phyloP scores from a whole-genome alignment of 2,113 vertebrate species.

The Cochlearius cochlearius region DNA sequence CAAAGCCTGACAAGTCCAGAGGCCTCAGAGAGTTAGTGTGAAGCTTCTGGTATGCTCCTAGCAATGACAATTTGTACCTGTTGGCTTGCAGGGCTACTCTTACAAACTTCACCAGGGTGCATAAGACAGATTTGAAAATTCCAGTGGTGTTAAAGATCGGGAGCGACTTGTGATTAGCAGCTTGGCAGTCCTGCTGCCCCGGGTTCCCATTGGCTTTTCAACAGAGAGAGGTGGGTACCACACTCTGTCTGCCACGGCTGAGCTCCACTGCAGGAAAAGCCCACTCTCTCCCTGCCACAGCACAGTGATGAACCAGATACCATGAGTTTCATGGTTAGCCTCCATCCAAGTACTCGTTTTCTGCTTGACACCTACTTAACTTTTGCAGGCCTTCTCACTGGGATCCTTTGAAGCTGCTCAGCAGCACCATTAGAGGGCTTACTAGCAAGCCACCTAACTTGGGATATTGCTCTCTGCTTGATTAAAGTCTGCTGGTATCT shows the following conservation, averaged over 20 bases:
- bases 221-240: rapidly evolving
- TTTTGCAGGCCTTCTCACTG: background rate
- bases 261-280: background rate
- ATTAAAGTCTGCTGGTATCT: background rate
- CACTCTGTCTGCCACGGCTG: background rate
- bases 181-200: rapidly evolving
- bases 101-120: background rate
- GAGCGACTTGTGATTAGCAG: rapidly evolving
- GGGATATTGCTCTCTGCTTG: background rate
- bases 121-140: background rate
- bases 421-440: background rate
- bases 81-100: background rate
- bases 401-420: background rate
- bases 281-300: background rate
- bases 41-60: background rate
- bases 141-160: background rate
- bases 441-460: background rate
- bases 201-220: rapidly evolving
- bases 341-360: background rate
- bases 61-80: background rate
- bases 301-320: background rate
- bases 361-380: background rate
- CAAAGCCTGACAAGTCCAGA: background rate
- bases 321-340: rapidly evolving
- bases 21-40: background rate